Evolutionary conservation across 2,888 invertebrate genomes (phyloP).

Genomic region (Drosophila peninsularis): DNA sequence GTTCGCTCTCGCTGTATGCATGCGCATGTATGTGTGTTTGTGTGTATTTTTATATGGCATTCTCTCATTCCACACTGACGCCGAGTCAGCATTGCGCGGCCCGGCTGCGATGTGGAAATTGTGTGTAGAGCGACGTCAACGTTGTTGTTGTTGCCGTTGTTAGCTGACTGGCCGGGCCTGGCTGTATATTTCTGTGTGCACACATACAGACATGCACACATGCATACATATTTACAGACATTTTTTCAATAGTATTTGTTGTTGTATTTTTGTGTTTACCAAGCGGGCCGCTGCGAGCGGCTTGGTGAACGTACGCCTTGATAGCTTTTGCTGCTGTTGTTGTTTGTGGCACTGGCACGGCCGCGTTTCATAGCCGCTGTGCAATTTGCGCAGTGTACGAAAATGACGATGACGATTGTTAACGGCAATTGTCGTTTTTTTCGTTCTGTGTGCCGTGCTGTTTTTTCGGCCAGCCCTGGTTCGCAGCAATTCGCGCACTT

Average conservation of each 20-base stretch:
- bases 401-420: conserved; percentile 72
- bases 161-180: conserved; percentile 58
- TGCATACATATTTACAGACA: conserved; percentile 45
- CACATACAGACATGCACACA: conserved; percentile 23
- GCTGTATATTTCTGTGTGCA: conserved; percentile 60
- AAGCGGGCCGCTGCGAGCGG: conserved; percentile 61
- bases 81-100: conserved; percentile 77
- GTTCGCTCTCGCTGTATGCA: conserved; percentile 66
- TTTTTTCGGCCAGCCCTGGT: conserved; percentile 63
- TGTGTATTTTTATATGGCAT: conserved; percentile 77
- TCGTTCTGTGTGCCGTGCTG: conserved; percentile 24
- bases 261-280: conserved; percentile 77
- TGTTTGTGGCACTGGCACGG: conserved; percentile 68
- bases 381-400: conserved; percentile 76
- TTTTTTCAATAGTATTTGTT: conserved; percentile 71
- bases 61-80: conserved; percentile 71
- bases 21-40: conserved; percentile 26
- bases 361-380: conserved; percentile 74
- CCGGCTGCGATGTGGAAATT: conserved; percentile 68
- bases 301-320: conserved; percentile 67
- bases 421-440: conserved; percentile 73
- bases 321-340: conserved; percentile 52
- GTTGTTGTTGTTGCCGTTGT: conserved; percentile 62
- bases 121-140: conserved; percentile 67
- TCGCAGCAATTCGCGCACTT: conserved; percentile 65